phyloP scores from a whole-genome alignment of 2,888 invertebrate species.

The Dinocampus coccinellae region DNA sequence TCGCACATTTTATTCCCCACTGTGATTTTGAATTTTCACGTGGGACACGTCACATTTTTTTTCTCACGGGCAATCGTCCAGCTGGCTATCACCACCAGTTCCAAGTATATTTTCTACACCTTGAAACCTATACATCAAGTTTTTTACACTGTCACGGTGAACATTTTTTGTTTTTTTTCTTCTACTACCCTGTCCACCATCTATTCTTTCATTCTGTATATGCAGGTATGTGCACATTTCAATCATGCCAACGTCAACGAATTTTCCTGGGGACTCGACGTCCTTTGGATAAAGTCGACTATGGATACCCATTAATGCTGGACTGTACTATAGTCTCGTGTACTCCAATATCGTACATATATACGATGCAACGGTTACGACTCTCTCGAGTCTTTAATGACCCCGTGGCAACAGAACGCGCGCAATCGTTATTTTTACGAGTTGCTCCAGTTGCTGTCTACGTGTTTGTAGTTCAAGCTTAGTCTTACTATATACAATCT shows the following conservation, averaged over 20 bases:
- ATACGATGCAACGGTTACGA: conserved; percentile 34
- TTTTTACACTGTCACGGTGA: too few species aligned
- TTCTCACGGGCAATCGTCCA: conserved; percentile 32
- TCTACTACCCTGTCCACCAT: too few species aligned
- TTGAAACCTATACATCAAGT: background rate
- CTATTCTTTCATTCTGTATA: background rate
- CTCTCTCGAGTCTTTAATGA: conserved; percentile 57
- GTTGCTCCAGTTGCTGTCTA: conserved; percentile 37
- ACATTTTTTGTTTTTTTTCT: too few species aligned
- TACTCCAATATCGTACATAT: background rate
- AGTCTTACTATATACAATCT: background rate
- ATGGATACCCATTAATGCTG: conserved; percentile 27
- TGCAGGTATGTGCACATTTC: background rate
- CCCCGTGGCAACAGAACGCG: conserved; percentile 50
- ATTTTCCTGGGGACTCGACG: conserved; percentile 11
- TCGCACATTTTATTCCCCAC: conserved; percentile 32
- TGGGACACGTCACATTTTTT: conserved; percentile 31
- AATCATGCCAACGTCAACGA: background rate
- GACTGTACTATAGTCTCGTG: conserved; percentile 14
- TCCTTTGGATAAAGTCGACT: conserved; percentile 3
- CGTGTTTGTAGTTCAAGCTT: conserved; percentile 17
- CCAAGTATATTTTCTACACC: background rate
- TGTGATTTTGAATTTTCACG: conserved; percentile 57
- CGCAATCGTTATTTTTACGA: conserved; percentile 59
- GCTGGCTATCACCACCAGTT: conserved; percentile 18